Evolutionary conservation across 2,113 vertebrate species (phyloP).

Genomic region (Notechis scutatus): DNA sequence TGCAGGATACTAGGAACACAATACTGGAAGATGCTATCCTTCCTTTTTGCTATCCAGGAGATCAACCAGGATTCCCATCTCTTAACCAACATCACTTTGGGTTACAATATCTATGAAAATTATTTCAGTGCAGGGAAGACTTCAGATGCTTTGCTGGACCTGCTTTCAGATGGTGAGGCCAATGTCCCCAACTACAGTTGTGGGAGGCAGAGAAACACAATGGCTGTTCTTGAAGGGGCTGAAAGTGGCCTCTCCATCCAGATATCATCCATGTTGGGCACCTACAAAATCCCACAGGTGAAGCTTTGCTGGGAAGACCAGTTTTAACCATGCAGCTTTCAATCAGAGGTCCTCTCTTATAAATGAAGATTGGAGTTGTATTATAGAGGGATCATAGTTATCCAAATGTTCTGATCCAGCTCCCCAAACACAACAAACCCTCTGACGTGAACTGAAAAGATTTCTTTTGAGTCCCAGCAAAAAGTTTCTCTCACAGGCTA

Average conservation of each 20-base stretch:
- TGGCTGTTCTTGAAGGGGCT: neutral
- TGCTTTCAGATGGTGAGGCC: neutral
- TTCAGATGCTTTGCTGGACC: neutral
- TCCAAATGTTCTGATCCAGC: neutral
- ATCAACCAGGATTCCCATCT: neutral
- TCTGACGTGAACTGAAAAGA: too few species aligned
- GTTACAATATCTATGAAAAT: neutral
- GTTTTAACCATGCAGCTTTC: neutral
- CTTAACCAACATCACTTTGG: neutral
- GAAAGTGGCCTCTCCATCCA: neutral
- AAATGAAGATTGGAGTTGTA: neutral
- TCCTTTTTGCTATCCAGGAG: neutral
- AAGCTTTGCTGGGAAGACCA: neutral
- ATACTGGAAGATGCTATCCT: neutral
- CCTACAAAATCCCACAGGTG: neutral
- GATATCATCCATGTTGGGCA: neutral
- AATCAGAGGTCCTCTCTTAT: neutral
- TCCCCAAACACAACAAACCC: too few species aligned
- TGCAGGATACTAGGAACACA: neutral
- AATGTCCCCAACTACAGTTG: neutral
- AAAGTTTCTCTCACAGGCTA: too few species aligned
- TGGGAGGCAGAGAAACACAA: neutral
- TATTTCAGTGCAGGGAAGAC: neutral
- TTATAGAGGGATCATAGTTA: neutral
- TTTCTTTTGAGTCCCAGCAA: too few species aligned